phyloP scores from a whole-genome alignment of 2,797 vertebrate species.

The Malurus leucopterus region DNA sequence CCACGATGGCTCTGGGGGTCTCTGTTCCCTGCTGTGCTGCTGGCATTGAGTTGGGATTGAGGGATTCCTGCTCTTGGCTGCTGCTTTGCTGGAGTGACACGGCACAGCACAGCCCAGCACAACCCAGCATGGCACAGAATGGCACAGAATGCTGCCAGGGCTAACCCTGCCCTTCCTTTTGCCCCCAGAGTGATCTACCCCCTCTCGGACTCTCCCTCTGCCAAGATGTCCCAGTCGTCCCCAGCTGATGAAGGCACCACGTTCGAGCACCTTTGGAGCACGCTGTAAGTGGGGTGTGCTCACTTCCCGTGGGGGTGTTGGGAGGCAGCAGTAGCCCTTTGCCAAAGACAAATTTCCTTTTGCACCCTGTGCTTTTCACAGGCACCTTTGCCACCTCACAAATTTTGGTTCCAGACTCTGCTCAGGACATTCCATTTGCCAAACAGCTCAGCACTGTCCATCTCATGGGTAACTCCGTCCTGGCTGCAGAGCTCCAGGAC shows the following conservation, averaged over 20 bases:
- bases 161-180: not conserved
- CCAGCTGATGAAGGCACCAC: constrained; percentile 86
- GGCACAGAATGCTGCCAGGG: not conserved
- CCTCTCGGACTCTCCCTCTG: constrained; percentile 66
- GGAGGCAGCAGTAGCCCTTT: not conserved
- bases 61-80: not conserved
- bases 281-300: constrained; percentile 81
- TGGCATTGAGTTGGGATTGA: not conserved
- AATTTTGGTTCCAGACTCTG: not conserved
- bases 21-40: not conserved
- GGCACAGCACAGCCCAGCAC: not conserved
- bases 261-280: constrained; percentile 95
- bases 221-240: constrained; percentile 88
- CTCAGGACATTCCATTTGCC: not conserved
- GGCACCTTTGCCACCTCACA: not conserved
- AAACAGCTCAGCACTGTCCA: not conserved
- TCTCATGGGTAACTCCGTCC: not conserved
- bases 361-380: not conserved
- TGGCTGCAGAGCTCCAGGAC: not conserved
- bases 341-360: not conserved
- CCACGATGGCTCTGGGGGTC: not conserved
- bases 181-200: constrained; percentile 80
- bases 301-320: fast-evolving
- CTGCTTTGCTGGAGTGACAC: fast-evolving
- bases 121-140: not conserved